Evolutionary conservation across 2,888 invertebrate species (phyloP), one percentile per base, ranked within the genome.

Genomic region (Idaea dimidiata): DNA sequence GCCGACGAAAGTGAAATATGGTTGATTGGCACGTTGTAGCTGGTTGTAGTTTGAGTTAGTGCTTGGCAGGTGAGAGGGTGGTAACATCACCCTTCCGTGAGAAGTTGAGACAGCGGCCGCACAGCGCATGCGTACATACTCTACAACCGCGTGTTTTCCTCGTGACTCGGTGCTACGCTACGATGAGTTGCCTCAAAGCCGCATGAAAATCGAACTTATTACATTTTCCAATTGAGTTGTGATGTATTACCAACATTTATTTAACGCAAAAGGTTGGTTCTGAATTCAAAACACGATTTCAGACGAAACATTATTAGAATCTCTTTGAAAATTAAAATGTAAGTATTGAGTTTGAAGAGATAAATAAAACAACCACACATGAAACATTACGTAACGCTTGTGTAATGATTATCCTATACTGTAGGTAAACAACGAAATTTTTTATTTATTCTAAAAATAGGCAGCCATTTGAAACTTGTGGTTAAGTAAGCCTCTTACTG

Each of bases 51-150:
- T 76, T 72, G 68, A 68, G 66, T 65, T 70, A 64, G 67, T 63
- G 62, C 67, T 75, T 75, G 73, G 78, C 74, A 73, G 77, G 74
- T 64, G 73, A 74, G 67, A 66, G 72, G 66, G 65, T 70, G 71
- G 66, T 65, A 64, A 65, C 55, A 62, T 56, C 64, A 64, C 31
- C 66, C 69, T 58, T 70, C 68, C 71, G 43, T 59, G 61, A 43
- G 43, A 10, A 43, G 43, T 43, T 14, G 43, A 43, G 65, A 69
- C 65, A 62, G 61, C 60, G 67, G 64, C 62, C 17, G 71, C 69
- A 80, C 66, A 64, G 80, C 91, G 91, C 91, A 88, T 83, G 91
- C 89, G 87, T 86, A 84, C 89, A 87, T 86, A 84, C 82, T 80
- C 81, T 81, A 83, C 78, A 68, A 73, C 86, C 82, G 83, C 90